phyloP scores from a whole-genome alignment of 2,113 vertebrate genomes.

The Oncorhynchus keta region DNA sequence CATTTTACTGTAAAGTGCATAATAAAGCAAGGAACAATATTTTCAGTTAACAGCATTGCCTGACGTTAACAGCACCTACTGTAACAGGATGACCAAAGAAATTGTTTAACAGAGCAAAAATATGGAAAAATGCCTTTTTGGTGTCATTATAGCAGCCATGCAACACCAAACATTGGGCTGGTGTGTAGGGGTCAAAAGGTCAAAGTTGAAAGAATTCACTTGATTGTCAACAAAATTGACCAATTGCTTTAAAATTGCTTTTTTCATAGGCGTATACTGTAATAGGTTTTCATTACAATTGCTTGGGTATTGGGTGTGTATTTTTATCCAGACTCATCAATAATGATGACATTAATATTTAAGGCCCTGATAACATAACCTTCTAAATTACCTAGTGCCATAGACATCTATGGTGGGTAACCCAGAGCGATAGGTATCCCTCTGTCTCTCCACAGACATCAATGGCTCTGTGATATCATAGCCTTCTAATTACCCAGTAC shows the following conservation, averaged over 20 bases:
- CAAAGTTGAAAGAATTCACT: conserved; percentile 17
- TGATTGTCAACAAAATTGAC: conserved; percentile 41
- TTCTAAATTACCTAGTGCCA: neutral
- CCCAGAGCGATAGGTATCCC: neutral
- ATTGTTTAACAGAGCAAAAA: neutral
- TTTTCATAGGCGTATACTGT: neutral
- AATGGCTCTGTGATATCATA: conserved; percentile 1
- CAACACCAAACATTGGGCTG: conserved; percentile 36
- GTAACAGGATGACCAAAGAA: neutral
- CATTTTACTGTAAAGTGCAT: neutral
- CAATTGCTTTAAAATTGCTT: neutral
- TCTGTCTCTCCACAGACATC: neutral
- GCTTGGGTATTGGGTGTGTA: neutral
- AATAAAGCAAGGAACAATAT: neutral
- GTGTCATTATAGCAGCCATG: conserved; percentile 63
- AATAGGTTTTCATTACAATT: neutral
- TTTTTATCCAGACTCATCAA: neutral
- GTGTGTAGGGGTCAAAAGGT: conserved; percentile 7
- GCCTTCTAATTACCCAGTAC: neutral
- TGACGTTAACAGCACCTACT: neutral
- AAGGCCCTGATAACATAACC: neutral
- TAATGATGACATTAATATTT: neutral
- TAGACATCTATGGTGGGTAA: neutral
- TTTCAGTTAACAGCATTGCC: neutral
- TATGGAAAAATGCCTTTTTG: conserved; percentile 44